These are phyloP conservation scores for Achroia grisella DNA, from an alignment of 1,140 invertebrate species.

Conservation along the genomic window DNA sequence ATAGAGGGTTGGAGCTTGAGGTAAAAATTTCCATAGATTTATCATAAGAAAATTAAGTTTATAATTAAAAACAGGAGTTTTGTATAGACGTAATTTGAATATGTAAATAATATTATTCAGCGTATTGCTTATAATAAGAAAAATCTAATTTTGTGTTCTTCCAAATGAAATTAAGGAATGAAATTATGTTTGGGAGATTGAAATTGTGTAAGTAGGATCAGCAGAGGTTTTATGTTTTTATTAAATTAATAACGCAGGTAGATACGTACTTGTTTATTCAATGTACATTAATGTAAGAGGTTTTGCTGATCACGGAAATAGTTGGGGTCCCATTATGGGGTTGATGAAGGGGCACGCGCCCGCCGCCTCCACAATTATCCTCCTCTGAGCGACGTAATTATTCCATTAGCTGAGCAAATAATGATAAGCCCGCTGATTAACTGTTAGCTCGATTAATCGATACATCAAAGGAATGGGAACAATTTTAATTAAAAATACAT, in stretches of 20 bases:
- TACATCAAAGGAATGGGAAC: conserved; percentile 9
- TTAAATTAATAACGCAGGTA: neutral
- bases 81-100: conserved; percentile 69
- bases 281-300: conserved; percentile 6
- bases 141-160: conserved; percentile 29
- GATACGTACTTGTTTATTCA: too few species aligned
- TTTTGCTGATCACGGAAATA: conserved; percentile 10
- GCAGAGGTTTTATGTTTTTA: neutral
- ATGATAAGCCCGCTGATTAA: conserved; percentile 47
- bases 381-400: conserved; percentile 38
- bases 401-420: conserved; percentile 62
- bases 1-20: conserved; percentile 64
- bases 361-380: conserved; percentile 38
- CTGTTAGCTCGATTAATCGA: conserved; percentile 26
- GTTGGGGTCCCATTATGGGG: conserved; percentile 28
- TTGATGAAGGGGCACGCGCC: conserved; percentile 4
- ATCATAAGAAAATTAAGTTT: conserved; percentile 73
- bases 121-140: conserved; percentile 41
- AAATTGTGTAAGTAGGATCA: neutral
- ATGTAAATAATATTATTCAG: conserved; percentile 61
- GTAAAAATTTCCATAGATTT: conserved; percentile 73
- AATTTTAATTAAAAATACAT: conserved; percentile 7
- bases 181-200: conserved; percentile 8
- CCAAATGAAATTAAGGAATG: conserved; percentile 13
- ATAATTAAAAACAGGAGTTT: conserved; percentile 72